Percentiles rank a stretch among this genome's conserved stretches.
phyloP scores from a whole-genome alignment of 92 coral and sea anemone genomes.

The Ricordea florida region DNA sequence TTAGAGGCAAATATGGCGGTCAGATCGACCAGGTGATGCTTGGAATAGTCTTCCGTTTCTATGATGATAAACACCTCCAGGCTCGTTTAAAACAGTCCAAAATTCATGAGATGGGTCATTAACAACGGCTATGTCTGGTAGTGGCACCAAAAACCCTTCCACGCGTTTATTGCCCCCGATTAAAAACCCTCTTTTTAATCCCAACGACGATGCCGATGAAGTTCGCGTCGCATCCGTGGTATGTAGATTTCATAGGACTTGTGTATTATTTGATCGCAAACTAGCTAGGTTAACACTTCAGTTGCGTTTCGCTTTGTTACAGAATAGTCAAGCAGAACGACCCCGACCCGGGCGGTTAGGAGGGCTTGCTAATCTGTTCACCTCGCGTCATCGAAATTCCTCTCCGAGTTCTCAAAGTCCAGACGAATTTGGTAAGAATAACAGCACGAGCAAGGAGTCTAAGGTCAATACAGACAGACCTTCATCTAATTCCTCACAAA shows the following conservation, averaged over 20 bases:
- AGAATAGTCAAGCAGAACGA: slow-evolving; percentile 71
- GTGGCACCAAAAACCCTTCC: slow-evolving; percentile 65
- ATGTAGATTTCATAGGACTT: background rate
- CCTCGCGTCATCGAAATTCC: slow-evolving; percentile 63
- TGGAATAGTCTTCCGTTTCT: background rate
- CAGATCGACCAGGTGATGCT: background rate
- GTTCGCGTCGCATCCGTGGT: slow-evolving; percentile 85
- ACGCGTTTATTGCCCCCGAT: slow-evolving; percentile 91
- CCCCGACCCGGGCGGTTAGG: slow-evolving; percentile 64
- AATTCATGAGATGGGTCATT: background rate
- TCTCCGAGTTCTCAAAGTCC: slow-evolving; percentile 25
- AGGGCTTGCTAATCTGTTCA: slow-evolving; percentile 75
- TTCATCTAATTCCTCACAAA: background rate
- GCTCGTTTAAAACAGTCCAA: background rate
- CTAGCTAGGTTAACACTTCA: too few relatives aligned
- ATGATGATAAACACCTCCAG: background rate
- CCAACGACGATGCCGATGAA: slow-evolving; percentile 73
- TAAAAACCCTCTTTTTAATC: slow-evolving; percentile 87
- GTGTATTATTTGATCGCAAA: background rate
- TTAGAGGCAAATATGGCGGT: slow-evolving; percentile 59
- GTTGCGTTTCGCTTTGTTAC: background rate
- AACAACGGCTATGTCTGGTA: slow-evolving; percentile 69
- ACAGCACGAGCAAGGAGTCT: background rate
- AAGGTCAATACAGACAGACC: background rate
- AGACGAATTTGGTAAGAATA: slow-evolving; percentile 1